Evolutionary conservation across 1,140 invertebrate species (phyloP).

Genomic region (Dinothrombium tinctorium): DNA sequence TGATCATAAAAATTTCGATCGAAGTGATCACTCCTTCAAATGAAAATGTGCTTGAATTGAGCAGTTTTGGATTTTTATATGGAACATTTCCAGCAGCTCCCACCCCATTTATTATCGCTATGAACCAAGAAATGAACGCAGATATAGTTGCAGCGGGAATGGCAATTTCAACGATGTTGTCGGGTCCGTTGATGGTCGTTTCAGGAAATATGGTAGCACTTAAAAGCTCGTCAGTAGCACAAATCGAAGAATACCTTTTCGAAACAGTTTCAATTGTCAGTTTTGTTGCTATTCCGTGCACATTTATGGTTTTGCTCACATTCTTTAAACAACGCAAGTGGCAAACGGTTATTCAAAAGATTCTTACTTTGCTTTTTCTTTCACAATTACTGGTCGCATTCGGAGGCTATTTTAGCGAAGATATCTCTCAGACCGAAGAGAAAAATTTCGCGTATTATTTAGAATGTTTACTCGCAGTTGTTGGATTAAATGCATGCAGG

Average conservation of each 20-base stretch:
- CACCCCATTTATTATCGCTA: slow-evolving; percentile 76
- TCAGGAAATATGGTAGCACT: slow-evolving; percentile 73
- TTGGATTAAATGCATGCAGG: slow-evolving; percentile 47
- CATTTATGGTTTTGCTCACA: slow-evolving; percentile 48
- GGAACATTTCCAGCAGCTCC: slow-evolving; percentile 86
- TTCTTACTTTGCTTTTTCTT: slow-evolving; percentile 47
- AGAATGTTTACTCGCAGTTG: slow-evolving; percentile 42
- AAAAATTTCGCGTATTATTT: too few species aligned
- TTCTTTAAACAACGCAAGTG: slow-evolving; percentile 49
- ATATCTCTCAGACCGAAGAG: not conserved
- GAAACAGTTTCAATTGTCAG: slow-evolving; percentile 58
- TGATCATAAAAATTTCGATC: slow-evolving; percentile 39
- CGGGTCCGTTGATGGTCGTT: slow-evolving; percentile 78
- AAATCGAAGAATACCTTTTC: slow-evolving; percentile 33
- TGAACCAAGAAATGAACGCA: slow-evolving; percentile 33
- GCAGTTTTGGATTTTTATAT: slow-evolving; percentile 83
- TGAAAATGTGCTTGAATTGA: slow-evolving; percentile 17
- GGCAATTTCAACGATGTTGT: slow-evolving; percentile 77
- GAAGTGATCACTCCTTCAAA: not conserved
- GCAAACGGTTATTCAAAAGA: slow-evolving; percentile 52
- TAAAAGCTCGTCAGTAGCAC: slow-evolving; percentile 19
- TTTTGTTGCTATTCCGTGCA: slow-evolving; percentile 43
- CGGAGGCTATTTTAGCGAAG: slow-evolving; percentile 27
- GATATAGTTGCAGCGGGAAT: slow-evolving; percentile 51
- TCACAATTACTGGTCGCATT: slow-evolving; percentile 38